Conservation (phyloP, 2,113 vertebrate species). For the Cyrtonyx montezumae region DNA sequence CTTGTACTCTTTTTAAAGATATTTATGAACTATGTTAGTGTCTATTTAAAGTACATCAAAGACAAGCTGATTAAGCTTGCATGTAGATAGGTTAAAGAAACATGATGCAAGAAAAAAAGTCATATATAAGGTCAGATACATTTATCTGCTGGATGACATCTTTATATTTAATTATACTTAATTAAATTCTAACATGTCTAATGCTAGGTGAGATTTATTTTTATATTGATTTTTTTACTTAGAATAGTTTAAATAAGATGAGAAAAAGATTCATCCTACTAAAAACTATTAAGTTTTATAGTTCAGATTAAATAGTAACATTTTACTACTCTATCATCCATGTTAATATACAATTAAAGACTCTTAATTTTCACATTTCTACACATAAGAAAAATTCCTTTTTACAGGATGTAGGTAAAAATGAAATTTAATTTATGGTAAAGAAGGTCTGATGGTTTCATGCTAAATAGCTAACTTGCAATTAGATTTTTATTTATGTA, state of each 20-base stretch:
- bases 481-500: neutral
- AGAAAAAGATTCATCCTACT: neutral
- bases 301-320: neutral
- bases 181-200: neutral
- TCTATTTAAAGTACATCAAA: neutral
- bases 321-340: neutral
- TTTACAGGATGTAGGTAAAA: neutral
- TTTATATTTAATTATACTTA: neutral
- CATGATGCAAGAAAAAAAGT: neutral
- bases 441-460: neutral
- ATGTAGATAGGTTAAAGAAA: neutral
- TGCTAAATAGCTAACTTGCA: neutral
- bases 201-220: neutral
- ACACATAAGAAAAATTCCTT: neutral
- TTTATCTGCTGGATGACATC: neutral
- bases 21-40: neutral
- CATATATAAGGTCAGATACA: neutral
- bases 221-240: neutral
- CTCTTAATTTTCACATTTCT: neutral
- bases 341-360: neutral
- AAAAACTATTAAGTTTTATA: neutral
- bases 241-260: neutral
- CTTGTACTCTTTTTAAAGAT: neutral
- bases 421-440: neutral
- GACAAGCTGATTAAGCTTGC: neutral